These are phyloP conservation scores for Camelus bactrianus DNA, from an alignment of 2,113 vertebrate species.

Conservation along the genomic window DNA sequence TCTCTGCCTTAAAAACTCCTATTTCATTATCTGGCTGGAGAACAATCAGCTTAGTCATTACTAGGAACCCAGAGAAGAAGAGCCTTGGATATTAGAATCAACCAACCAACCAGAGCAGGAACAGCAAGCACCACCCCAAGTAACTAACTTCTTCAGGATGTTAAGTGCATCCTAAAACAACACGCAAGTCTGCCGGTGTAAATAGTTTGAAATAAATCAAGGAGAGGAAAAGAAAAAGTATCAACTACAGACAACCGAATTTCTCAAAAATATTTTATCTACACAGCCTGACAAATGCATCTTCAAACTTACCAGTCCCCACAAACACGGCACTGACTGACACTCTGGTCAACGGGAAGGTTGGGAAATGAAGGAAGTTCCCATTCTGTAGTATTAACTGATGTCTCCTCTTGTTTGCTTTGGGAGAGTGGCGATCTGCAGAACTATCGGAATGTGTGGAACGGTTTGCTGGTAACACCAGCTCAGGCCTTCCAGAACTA, in stretches of 20 bases:
- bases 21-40: neutral
- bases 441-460: neutral
- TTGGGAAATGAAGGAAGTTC: neutral
- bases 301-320: neutral
- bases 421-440: neutral
- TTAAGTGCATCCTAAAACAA: neutral
- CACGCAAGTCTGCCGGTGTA: neutral
- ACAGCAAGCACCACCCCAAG: too few species aligned
- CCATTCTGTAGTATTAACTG: neutral
- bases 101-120: neutral
- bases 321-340: neutral
- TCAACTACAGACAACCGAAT: neutral
- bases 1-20: neutral
- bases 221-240: neutral
- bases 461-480: neutral
- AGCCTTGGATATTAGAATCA: neutral
- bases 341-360: neutral
- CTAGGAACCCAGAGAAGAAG: neutral
- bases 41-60: neutral
- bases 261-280: neutral
- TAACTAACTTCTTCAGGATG: neutral
- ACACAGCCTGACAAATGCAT: neutral
- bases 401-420: neutral
- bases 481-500: neutral
- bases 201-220: neutral